Percentiles rank a stretch among this genome's conserved stretches.
These are phyloP conservation scores for Elephas maximus DNA, from an alignment of 2,113 vertebrate genomes.

Conservation along the genomic window DNA sequence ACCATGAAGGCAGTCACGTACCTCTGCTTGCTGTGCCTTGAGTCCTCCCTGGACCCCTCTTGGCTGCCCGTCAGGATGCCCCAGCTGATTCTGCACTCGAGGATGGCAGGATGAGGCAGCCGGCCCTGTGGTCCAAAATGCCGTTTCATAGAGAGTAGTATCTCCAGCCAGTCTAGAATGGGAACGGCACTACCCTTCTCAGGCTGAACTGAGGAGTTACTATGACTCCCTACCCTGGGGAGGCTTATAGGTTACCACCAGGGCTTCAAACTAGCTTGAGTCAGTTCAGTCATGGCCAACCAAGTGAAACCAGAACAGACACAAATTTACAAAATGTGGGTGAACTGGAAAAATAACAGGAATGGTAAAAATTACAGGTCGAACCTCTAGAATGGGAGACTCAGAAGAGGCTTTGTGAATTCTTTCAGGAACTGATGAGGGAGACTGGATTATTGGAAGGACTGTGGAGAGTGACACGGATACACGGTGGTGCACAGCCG, in stretches of 20 bases:
- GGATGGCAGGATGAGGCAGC: conserved; percentile 68
- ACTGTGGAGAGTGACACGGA: too few relatives aligned
- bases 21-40: conserved; percentile 89
- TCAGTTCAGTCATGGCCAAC: too few relatives aligned
- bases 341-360: too few relatives aligned
- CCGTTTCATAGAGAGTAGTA: background rate
- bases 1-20: conserved; percentile 91
- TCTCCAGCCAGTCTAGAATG: background rate
- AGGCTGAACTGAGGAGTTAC: background rate
- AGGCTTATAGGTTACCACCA: background rate
- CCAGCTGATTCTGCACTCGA: conserved; percentile 65
- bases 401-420: too few relatives aligned
- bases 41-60: conserved; percentile 81
- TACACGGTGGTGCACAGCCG: too few relatives aligned
- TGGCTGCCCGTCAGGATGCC: conserved; percentile 65
- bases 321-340: too few relatives aligned
- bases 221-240: background rate
- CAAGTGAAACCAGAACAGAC: too few relatives aligned
- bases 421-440: too few relatives aligned
- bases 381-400: too few relatives aligned
- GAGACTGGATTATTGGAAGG: too few relatives aligned
- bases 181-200: fast-evolving
- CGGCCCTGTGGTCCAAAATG: conserved; percentile 27
- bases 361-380: too few relatives aligned
- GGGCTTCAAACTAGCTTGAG: too few relatives aligned